Evolutionary conservation across 2,888 invertebrate genomes (phyloP).

Genomic region (Harmothoe impar): DNA sequence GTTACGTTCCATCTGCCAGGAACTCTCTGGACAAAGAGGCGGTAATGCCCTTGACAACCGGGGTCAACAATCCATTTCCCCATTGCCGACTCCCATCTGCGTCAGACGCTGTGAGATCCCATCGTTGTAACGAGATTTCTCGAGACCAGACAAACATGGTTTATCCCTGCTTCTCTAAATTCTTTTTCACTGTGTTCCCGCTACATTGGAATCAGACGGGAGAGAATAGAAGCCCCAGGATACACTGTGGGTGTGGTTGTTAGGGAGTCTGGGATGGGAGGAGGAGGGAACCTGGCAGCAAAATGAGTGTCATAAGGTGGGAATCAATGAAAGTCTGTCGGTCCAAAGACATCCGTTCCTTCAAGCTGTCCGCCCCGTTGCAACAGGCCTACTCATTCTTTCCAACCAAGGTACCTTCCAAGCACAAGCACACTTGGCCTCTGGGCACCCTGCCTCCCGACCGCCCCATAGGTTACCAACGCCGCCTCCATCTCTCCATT

Average conservation of each 20-base stretch:
- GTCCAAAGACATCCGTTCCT: too few species aligned
- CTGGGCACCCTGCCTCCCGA: too few species aligned
- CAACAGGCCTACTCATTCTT: too few species aligned
- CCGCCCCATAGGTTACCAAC: too few species aligned
- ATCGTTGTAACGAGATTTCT: slow-evolving; percentile 16
- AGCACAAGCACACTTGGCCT: too few species aligned
- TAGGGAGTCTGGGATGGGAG: neutral
- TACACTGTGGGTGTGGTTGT: neutral
- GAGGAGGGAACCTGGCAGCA: neutral
- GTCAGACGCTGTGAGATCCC: neutral
- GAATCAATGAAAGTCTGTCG: too few species aligned
- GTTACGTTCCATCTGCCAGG: slow-evolving; percentile 20
- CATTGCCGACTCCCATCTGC: slow-evolving; percentile 4
- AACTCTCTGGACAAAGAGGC: neutral
- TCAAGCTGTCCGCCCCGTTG: too few species aligned
- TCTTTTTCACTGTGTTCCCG: neutral
- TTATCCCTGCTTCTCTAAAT: neutral
- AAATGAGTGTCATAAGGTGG: too few species aligned
- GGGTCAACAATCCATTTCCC: slow-evolving; percentile 29
- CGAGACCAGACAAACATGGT: slow-evolving; percentile 23
- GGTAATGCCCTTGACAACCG: slow-evolving; percentile 16
- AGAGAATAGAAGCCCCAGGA: neutral
- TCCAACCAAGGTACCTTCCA: too few species aligned
- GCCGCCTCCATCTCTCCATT: too few species aligned
- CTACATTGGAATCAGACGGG: neutral